Evolutionary conservation across 1,140 invertebrate genomes (phyloP).

Genomic region (Nymphalis io): DNA sequence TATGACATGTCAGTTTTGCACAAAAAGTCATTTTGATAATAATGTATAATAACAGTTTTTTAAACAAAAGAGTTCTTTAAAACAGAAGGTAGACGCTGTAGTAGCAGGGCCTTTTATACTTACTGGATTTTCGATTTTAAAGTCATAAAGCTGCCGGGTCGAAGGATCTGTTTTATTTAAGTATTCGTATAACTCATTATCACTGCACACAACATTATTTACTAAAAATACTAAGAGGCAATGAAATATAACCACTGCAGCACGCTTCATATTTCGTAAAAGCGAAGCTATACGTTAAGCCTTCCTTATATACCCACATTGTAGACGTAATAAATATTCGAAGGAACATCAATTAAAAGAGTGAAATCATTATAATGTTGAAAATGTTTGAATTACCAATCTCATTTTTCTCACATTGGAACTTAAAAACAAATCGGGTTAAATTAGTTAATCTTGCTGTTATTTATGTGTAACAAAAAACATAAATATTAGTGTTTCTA

Average conservation of each 20-base stretch:
- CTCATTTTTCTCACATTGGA: no score
- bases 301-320: neutral
- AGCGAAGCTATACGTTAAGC: neutral
- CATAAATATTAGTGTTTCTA: no score
- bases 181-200: constrained; percentile 13
- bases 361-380: neutral
- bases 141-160: constrained; percentile 5
- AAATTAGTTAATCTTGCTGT: no score
- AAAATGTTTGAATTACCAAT: neutral
- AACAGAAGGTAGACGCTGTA: no score
- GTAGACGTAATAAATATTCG: neutral
- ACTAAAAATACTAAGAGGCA: constrained; percentile 9
- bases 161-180: constrained; percentile 5
- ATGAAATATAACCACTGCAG: neutral
- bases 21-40: no score
- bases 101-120: neutral
- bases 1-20: no score
- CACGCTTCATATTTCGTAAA: neutral
- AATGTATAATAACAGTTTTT: no score
- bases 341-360: constrained; percentile 1
- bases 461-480: no score
- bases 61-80: no score
- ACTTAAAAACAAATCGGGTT: no score
- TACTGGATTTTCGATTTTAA: neutral
- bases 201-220: neutral